Conservation (phyloP, 1,140 invertebrate species). For the Heliconius congener region DNA sequence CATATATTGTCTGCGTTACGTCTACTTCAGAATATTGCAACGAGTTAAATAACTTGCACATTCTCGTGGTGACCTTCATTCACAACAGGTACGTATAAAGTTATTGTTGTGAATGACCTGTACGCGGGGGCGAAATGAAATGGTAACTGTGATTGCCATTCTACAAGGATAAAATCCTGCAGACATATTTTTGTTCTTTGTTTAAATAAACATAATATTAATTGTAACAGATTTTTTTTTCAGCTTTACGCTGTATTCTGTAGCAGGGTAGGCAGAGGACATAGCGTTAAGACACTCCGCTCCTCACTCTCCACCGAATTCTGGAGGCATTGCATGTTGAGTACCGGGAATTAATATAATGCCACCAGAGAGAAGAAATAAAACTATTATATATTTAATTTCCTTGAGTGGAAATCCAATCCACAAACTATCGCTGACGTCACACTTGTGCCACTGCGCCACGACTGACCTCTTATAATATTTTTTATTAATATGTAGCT, state of each 20-base stretch:
- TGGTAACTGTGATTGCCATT: conserved; percentile 46
- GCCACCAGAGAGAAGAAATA: no score
- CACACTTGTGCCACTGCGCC: no score
- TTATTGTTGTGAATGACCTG: conserved; percentile 60
- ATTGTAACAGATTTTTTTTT: not conserved
- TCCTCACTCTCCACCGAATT: no score
- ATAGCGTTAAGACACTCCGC: no score
- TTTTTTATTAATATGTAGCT: no score
- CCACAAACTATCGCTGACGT: no score
- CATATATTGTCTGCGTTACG: conserved; percentile 10
- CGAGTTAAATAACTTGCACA: conserved; percentile 30
- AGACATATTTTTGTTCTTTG: not conserved
- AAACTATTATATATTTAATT: no score
- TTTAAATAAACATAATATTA: not conserved
- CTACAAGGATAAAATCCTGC: conserved; percentile 7
- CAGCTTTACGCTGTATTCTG: not conserved
- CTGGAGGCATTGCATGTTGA: no score
- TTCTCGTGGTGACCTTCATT: conserved; percentile 54
- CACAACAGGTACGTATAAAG: conserved; percentile 45
- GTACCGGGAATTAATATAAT: no score
- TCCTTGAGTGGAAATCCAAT: no score
- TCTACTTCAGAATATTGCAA: conserved; percentile 2
- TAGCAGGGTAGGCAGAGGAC: no score
- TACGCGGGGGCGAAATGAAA: conserved; percentile 65
- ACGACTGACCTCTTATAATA: no score